These are phyloP conservation scores for Rallus crepitans DNA, from an alignment of 2,797 vertebrate genomes.

Conservation along the genomic window DNA sequence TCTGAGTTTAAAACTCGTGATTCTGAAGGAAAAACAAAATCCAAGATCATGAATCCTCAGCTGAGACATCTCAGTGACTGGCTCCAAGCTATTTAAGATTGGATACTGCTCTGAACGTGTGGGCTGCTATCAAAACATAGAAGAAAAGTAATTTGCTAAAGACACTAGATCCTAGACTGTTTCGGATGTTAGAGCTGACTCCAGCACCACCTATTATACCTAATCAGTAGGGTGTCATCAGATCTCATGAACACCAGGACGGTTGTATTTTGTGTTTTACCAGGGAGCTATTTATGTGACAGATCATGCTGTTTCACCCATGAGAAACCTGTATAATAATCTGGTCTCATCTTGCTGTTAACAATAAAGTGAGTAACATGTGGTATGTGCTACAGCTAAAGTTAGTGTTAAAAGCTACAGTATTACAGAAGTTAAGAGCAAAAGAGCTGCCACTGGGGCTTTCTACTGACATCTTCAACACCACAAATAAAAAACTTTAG, in stretches of 20 bases:
- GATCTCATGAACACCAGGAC: neutral
- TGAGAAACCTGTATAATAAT: neutral
- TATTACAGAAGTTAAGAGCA: neutral
- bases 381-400: neutral
- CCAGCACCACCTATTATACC: neutral
- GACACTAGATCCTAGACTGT: neutral
- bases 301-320: neutral
- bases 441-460: neutral
- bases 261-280: neutral
- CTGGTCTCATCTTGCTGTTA: neutral
- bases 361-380: fast-evolving
- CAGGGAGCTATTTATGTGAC: neutral
- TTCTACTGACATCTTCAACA: neutral
- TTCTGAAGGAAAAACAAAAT: neutral
- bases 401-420: neutral
- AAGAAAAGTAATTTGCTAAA: neutral
- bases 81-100: neutral
- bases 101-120: neutral
- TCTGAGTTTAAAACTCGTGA: neutral
- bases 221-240: neutral
- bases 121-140: neutral
- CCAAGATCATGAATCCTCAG: neutral
- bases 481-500: neutral
- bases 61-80: neutral
- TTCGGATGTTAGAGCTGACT: neutral